These are phyloP conservation scores for Heliocidaris tuberculata DNA, from an alignment of 35 echinoderm and acorn worm species.

Conservation along the genomic window DNA sequence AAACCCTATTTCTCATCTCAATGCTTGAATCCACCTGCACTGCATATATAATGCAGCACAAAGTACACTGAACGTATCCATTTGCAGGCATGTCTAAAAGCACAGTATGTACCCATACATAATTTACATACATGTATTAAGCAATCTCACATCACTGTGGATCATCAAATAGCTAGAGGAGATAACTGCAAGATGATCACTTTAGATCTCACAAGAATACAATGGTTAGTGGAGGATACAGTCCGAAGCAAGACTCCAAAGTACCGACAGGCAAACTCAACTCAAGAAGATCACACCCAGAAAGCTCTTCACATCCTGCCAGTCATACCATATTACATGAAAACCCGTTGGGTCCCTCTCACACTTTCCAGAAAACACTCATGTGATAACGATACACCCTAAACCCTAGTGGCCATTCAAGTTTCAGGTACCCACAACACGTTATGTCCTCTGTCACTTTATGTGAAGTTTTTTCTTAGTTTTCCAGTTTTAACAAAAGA, in stretches of 20 bases:
- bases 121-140: background rate
- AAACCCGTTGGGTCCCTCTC: background rate
- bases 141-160: background rate
- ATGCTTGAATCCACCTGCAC: background rate
- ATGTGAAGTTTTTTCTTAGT: background rate
- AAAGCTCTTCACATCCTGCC: background rate
- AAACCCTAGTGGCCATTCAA: background rate
- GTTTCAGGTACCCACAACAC: background rate
- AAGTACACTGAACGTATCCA: background rate
- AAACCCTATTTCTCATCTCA: background rate
- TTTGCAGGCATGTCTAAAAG: background rate
- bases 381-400: slow-evolving; percentile 3
- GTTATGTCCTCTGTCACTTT: background rate
- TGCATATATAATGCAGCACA: background rate
- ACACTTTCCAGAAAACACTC: slow-evolving; percentile 1
- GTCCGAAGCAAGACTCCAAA: background rate
- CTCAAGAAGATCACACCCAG: slow-evolving; percentile 9
- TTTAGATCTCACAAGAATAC: background rate
- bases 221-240: background rate
- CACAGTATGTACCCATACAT: background rate
- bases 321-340: background rate
- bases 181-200: background rate
- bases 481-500: background rate
- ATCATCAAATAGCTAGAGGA: background rate
- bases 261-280: background rate